A percentile compares a stretch with the other conserved stretches of the same genome.
Evolutionary conservation across 2,888 invertebrate species (phyloP).

Genomic region (Pemphredon lugubris): DNA sequence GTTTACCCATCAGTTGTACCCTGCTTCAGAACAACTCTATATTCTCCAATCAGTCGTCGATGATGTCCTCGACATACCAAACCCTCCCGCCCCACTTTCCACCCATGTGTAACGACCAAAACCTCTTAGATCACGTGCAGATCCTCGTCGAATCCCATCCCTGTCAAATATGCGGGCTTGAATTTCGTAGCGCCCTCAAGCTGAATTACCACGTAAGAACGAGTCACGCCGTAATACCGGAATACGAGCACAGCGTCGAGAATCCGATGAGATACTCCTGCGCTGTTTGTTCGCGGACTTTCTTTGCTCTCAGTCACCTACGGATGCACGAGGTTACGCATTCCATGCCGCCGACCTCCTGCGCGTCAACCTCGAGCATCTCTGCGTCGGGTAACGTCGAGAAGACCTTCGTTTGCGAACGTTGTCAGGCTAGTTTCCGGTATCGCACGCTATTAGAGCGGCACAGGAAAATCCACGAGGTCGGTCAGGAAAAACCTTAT

Average conservation of each 20-base stretch:
- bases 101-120: constrained; percentile 58
- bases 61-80: constrained; percentile 70
- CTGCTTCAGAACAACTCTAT: constrained; percentile 68
- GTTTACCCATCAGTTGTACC: constrained; percentile 64
- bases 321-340: constrained; percentile 77
- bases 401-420: constrained; percentile 76
- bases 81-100: constrained; percentile 60
- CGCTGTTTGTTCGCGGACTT: constrained; percentile 73
- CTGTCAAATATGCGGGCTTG: constrained; percentile 77
- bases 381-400: constrained; percentile 55
- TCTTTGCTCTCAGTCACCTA: constrained; percentile 74
- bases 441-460: constrained; percentile 79
- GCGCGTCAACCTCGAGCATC: constrained; percentile 43
- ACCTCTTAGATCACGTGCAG: constrained; percentile 71
- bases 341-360: constrained; percentile 42
- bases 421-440: constrained; percentile 78
- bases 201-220: constrained; percentile 77
- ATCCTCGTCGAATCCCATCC: constrained; percentile 73
- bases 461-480: constrained; percentile 78
- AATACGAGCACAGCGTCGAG: constrained; percentile 60
- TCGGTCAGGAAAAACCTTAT: constrained; percentile 76
- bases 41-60: constrained; percentile 71
- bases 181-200: constrained; percentile 76
- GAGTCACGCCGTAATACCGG: constrained; percentile 64
- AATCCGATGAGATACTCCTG: constrained; percentile 73